Conservation (phyloP, 2,888 invertebrate genomes). For the Drepana falcataria region DNA sequence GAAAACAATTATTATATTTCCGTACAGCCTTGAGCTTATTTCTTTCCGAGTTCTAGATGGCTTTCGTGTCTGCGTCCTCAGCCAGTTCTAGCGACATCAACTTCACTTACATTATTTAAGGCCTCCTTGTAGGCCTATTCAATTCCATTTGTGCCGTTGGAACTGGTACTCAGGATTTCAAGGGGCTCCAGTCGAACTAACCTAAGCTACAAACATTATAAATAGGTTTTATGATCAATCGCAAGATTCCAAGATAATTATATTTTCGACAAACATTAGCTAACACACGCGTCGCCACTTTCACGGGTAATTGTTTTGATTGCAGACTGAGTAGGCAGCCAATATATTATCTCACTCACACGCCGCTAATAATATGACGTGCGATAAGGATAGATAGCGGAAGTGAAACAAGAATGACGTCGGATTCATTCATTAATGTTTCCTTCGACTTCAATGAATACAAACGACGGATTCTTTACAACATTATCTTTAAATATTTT, state of each 20-base stretch:
- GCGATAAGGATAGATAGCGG: slow-evolving; percentile 52
- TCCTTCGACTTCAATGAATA: slow-evolving; percentile 44
- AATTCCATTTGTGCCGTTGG: no score
- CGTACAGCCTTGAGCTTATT: no score
- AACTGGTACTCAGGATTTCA: no score
- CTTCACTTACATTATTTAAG: no score
- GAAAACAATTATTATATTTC: no score
- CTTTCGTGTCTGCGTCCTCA: no score
- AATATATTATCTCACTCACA: slow-evolving; percentile 28
- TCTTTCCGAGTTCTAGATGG: no score
- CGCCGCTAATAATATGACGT: slow-evolving; percentile 14
- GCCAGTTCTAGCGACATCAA: no score
- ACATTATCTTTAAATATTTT: neutral
- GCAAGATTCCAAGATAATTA: neutral
- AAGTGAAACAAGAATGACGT: slow-evolving; percentile 58
- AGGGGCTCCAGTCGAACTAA: no score
- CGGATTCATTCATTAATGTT: slow-evolving; percentile 63
- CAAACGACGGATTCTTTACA: slow-evolving; percentile 9
- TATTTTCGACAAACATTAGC: slow-evolving; percentile 15
- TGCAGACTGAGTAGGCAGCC: slow-evolving; percentile 28
- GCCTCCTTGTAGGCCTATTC: no score
- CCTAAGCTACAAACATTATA: no score
- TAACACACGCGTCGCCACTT: slow-evolving; percentile 33
- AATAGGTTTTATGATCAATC: neutral
- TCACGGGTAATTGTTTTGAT: slow-evolving; percentile 47